Percentiles rank a stretch among this genome's conserved stretches.
Evolutionary conservation across 1,140 invertebrate species (phyloP).

Genomic region (Belonocnema kinseyi): DNA sequence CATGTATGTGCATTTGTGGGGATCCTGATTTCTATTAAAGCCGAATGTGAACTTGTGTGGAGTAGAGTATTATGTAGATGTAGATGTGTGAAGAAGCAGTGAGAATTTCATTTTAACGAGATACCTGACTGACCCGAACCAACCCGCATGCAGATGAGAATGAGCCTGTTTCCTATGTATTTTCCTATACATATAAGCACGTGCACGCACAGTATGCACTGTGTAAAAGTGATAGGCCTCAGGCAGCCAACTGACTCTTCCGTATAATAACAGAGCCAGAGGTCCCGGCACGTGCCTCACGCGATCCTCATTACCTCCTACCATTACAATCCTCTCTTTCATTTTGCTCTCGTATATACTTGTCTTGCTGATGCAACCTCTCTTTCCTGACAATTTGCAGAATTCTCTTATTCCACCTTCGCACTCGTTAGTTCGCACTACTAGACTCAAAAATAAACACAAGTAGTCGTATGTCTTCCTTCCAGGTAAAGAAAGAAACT

Average conservation of each 20-base stretch:
- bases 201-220: background rate
- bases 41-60: background rate
- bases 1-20: too few relatives aligned
- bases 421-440: conserved; percentile 16
- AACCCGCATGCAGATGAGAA: background rate
- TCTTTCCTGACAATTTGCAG: conserved; percentile 47
- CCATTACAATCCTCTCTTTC: conserved; percentile 51
- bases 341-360: conserved; percentile 1
- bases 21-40: background rate
- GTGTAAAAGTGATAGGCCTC: conserved; percentile 55
- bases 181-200: background rate
- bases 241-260: conserved; percentile 62
- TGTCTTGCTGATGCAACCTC: conserved; percentile 42
- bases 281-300: conserved; percentile 72
- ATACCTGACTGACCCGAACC: conserved; percentile 13
- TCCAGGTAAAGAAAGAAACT: too few relatives aligned
- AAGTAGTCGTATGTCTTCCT: background rate
- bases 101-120: conserved; percentile 24
- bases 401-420: conserved; percentile 40
- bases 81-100: background rate
- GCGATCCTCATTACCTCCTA: conserved; percentile 69
- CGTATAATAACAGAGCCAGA: conserved; percentile 67
- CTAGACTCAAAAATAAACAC: background rate
- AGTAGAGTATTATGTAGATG: background rate
- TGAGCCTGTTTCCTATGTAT: background rate